Conservation (phyloP, 2,797 vertebrate species). For the Adrianichthys oophorus region DNA sequence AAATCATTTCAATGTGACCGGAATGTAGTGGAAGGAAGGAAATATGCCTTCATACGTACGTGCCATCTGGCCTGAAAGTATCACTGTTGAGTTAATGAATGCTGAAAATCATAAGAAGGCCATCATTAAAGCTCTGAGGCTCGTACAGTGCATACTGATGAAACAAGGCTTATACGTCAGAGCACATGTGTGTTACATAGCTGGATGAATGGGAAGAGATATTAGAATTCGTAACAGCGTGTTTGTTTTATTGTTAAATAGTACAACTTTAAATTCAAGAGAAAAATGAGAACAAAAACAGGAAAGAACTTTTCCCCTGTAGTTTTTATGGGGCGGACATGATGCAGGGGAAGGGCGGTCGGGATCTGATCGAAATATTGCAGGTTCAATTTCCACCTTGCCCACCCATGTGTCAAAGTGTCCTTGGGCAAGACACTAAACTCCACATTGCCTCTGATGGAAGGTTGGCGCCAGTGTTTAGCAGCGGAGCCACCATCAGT, state of each 20-base stretch:
- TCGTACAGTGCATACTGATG: slow-evolving; percentile 4
- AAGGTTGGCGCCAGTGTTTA: too few species aligned
- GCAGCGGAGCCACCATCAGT: too few species aligned
- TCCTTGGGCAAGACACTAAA: too few species aligned
- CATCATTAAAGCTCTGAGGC: slow-evolving; percentile 38
- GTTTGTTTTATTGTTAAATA: slow-evolving; percentile 2
- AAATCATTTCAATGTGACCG: slow-evolving; percentile 57
- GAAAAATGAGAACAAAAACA: background rate
- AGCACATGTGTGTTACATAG: background rate
- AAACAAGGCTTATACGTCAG: slow-evolving; percentile 5
- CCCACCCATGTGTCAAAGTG: too few species aligned
- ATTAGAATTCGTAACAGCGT: background rate
- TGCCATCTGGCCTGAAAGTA: slow-evolving; percentile 10
- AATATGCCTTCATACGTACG: slow-evolving; percentile 18
- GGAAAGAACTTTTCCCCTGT: too few species aligned
- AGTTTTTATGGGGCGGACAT: too few species aligned
- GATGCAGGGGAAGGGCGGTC: too few species aligned
- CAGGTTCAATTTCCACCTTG: too few species aligned
- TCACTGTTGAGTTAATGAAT: slow-evolving; percentile 10
- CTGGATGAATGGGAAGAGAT: slow-evolving; percentile 5
- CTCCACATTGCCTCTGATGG: too few species aligned
- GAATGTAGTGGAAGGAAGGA: slow-evolving; percentile 23
- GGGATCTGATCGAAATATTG: too few species aligned
- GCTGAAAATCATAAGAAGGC: slow-evolving; percentile 17
- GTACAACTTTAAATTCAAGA: background rate